Base-by-base conservation (phyloP, 2,797 vertebrate species). In the Pseudomugil tenellus region DNA sequence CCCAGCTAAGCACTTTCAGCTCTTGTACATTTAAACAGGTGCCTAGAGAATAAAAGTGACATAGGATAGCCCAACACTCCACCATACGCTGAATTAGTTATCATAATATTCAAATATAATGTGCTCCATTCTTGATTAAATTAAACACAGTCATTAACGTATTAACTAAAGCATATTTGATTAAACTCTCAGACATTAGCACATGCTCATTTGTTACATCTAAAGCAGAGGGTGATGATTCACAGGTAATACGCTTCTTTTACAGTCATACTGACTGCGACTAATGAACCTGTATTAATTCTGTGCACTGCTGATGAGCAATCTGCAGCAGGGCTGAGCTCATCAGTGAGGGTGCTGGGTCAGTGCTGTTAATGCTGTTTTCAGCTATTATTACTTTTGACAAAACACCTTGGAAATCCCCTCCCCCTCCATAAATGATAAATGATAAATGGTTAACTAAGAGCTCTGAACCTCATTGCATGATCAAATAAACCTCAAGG, bases 1-100 rank as follows among this genome's bases (percentile, higher is more conserved):
- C 3, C 70, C 61, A 76, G 83, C 80, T 74, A 58, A 84, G 83
- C 87, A 84, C 66, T 86, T 83, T 67, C 61, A 80, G 79, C 63
- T 64, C 67, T 72, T 52, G 54, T 57, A 64, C 55, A 32, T 61
- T 67, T 46, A 32, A 37, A 19, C 23, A 66, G 59, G 67, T 63
- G 55, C 71, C 68, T 76, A 26, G 74, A 69, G 67, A 74, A 67
- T 72, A 71, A 63, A 48, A 25, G 28, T 60, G 26, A 61, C 72
- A 60, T 72, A 37, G 58, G 46, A 55, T 59, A 58, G 17, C 32
- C 52, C 2, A n/a, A n/a, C n/a, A n/a, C n/a, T n/a, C 2, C 49
- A 19, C 21, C 48, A 23, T 1, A 56, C 6, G 21, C 26, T 37
- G n/a, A 74, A 54, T n/a, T 52, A 32, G 52, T 65, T 34, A 61